Evolutionary conservation across 2,113 vertebrate species (phyloP).

Genomic region (Azemiops feae): DNA sequence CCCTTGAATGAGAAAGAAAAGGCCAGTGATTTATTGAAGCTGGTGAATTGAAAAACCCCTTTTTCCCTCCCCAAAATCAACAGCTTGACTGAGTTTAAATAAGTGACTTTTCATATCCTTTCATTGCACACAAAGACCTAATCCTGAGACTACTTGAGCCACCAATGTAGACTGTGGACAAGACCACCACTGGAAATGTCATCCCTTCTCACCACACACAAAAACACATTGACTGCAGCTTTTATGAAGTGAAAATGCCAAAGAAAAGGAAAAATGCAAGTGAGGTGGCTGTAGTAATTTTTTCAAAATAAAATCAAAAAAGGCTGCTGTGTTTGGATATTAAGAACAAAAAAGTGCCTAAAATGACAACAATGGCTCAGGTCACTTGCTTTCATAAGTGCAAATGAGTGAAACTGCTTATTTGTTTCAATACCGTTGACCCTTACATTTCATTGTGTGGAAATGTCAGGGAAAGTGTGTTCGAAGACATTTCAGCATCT

Average conservation of each 20-base stretch:
- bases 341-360: slow-evolving; percentile 83
- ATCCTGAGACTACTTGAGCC: slow-evolving; percentile 94
- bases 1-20: slow-evolving; percentile 63
- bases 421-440: slow-evolving; percentile 91
- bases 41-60: slow-evolving; percentile 85
- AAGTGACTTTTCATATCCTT: slow-evolving; percentile 99
- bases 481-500: slow-evolving; percentile 71
- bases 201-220: slow-evolving; percentile 84
- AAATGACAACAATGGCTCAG: slow-evolving; percentile 80
- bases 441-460: slow-evolving; percentile 84
- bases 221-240: slow-evolving; percentile 93
- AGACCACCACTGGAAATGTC: slow-evolving; percentile 91
- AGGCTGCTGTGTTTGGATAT: slow-evolving; percentile 84
- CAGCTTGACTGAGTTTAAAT: slow-evolving; percentile 97
- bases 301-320: slow-evolving; percentile 67
- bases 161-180: slow-evolving; percentile 86
- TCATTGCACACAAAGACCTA: slow-evolving; percentile 91
- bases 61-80: slow-evolving; percentile 80
- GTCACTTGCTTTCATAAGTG: slow-evolving; percentile 79
- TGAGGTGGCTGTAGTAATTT: slow-evolving; percentile 87
- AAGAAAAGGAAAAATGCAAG: slow-evolving; percentile 85
- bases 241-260: slow-evolving; percentile 94
- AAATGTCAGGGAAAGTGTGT: slow-evolving; percentile 86
- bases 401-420: slow-evolving; percentile 80
- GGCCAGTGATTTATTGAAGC: slow-evolving; percentile 81